Evolutionary conservation across 2,797 vertebrate genomes (phyloP).

Genomic region (Pitangus sulphuratus): DNA sequence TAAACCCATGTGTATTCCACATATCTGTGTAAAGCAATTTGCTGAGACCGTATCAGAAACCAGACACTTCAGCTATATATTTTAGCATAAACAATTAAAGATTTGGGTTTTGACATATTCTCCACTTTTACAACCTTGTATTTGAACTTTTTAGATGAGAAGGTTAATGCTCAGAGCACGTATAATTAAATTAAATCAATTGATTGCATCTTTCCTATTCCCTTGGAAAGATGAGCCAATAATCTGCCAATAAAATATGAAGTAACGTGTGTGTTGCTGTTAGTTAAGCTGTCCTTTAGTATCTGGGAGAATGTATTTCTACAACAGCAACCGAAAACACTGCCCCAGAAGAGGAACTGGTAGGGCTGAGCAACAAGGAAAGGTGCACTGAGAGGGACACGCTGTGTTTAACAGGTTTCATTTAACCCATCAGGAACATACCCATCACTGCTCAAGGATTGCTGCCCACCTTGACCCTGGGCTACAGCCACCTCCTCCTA

Average conservation of each 20-base stretch:
- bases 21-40: background rate
- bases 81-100: background rate
- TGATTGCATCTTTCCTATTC: background rate
- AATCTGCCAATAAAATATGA: background rate
- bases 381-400: no score
- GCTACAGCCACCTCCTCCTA: background rate
- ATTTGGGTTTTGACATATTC: background rate
- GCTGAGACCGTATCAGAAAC: background rate
- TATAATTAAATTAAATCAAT: background rate
- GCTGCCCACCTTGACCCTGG: background rate
- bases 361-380: background rate
- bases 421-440: background rate
- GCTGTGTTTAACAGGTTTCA: background rate
- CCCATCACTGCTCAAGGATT: background rate
- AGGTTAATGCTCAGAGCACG: background rate
- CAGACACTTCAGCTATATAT: background rate
- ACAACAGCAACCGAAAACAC: background rate
- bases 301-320: background rate
- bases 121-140: background rate
- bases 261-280: fast-evolving
- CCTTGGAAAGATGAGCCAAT: background rate
- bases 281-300: background rate
- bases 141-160: background rate
- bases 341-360: background rate
- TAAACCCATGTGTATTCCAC: background rate